Evolutionary conservation across 2,888 invertebrate genomes (phyloP), one percentile per base, ranked within the genome.

Genomic region (Apoderus coryli): DNA sequence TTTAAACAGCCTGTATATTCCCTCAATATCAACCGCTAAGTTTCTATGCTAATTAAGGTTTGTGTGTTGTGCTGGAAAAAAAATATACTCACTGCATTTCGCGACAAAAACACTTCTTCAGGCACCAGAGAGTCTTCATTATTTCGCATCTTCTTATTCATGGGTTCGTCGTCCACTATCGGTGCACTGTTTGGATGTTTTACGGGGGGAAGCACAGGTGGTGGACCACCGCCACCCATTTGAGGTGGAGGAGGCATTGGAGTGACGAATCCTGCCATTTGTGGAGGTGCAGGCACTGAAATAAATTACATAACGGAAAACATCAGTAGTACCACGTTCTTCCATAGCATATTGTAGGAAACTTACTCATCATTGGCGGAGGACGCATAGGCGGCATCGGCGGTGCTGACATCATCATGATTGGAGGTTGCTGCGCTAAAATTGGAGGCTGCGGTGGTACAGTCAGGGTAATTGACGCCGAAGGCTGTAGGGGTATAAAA

Each of bases 61-160:
- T n/a, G n/a, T n/a, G n/a, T n/a, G n/a, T n/a, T n/a, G n/a, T n/a
- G n/a, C n/a, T n/a, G n/a, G n/a, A n/a, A n/a, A n/a, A n/a, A n/a
- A n/a, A n/a, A n/a, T 22, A 6, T 24, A 35, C 44, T 44, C 53
- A 67, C 73, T 52, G 72, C 69, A 53, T 77, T 73, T 45, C 72
- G 62, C 7, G 72, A 62, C 38, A 81, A 59, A 60, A 85, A 90
- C 29, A 79, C 74, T 32, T 71, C 69, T 61, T 96, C 96, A 0
- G 93, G 82, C 41, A 95, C 76, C 5, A 98, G 68, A 26, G 82
- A 77, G 50, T 95, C 95, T 57, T 96, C 96, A n/a, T n/a, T n/a
- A 0, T 86, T 88, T 38, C 90, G 72, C 36, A 80, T 62, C 53
- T 88, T 82, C 62, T 96, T 96, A 34, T 75, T 65, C 1, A 80